These are phyloP conservation scores for Drosophila nigricruria DNA, from an alignment of 2,888 invertebrate genomes.

Conservation along the genomic window DNA sequence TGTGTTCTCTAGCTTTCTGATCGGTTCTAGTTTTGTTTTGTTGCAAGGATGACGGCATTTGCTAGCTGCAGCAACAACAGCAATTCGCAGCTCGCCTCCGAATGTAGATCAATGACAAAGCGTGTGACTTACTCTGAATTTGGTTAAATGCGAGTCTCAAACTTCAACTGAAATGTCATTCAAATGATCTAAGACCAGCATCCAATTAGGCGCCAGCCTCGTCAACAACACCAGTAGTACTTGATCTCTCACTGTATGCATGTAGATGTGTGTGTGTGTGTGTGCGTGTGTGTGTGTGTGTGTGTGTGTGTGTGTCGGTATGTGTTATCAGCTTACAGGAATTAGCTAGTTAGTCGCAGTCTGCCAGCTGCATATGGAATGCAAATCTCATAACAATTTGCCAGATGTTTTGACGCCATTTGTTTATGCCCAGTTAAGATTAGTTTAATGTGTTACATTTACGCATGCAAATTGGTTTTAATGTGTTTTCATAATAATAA, in stretches of 20 bases:
- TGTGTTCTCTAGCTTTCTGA: conserved; percentile 48
- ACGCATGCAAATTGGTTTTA: conserved; percentile 38
- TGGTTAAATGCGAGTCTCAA: conserved; percentile 67
- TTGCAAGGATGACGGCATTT: conserved; percentile 80
- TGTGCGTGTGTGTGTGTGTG: conserved; percentile 26
- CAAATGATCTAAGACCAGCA: conserved; percentile 57
- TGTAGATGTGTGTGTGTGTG: not conserved
- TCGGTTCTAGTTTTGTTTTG: conserved; percentile 38
- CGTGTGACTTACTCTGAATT: conserved; percentile 64
- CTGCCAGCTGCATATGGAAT: conserved; percentile 59
- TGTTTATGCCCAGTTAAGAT: conserved; percentile 52
- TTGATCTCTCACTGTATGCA: not conserved
- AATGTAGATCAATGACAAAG: conserved; percentile 81
- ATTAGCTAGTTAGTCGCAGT: conserved; percentile 41
- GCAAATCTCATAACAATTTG: conserved; percentile 52
- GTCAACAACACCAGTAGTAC: conserved; percentile 25
- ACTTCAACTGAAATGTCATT: conserved; percentile 66
- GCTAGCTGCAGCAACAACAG: conserved; percentile 41
- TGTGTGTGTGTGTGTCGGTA: conserved; percentile 2
- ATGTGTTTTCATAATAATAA: conserved; percentile 45
- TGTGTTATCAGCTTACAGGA: conserved; percentile 71
- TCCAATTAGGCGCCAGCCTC: conserved; percentile 72
- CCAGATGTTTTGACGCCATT: conserved; percentile 58
- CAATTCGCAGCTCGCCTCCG: conserved; percentile 31
- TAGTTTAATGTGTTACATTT: conserved; percentile 55